Conservation (phyloP, 2,888 invertebrate species). For the Trachelus troglodyta region DNA sequence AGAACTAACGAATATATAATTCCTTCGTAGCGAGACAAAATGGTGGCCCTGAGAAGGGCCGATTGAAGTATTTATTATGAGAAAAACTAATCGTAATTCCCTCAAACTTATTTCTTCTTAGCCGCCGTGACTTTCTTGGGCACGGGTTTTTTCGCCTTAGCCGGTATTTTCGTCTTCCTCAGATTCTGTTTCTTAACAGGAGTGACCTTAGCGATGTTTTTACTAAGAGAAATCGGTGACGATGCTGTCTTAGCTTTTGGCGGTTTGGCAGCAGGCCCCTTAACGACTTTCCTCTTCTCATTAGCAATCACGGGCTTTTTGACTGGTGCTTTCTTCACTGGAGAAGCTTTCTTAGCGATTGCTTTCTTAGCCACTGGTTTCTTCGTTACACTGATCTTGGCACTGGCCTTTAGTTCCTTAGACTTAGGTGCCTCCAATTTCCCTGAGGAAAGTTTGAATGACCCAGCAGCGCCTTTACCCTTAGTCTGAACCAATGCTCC, state of each 20-base stretch:
- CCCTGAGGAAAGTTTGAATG: conserved; percentile 25
- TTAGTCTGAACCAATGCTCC: conserved; percentile 15
- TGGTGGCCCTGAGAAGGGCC: conserved; percentile 29
- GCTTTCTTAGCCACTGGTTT: not conserved
- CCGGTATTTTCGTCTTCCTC: conserved; percentile 8
- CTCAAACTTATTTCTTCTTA: conserved; percentile 18
- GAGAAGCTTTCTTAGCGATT: not conserved
- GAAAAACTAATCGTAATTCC: not conserved
- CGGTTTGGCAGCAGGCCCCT: conserved; percentile 10
- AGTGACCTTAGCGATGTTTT: not conserved
- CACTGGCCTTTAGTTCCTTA: conserved; percentile 24
- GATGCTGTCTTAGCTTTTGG: not conserved
- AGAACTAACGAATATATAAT: not conserved
- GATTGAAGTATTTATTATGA: conserved; percentile 10
- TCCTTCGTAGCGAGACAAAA: conserved; percentile 11
- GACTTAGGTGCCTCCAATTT: conserved; percentile 34
- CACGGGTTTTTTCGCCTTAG: conserved; percentile 22
- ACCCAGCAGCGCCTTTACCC: conserved; percentile 14
- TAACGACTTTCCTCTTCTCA: conserved; percentile 5
- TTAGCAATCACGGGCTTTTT: not conserved
- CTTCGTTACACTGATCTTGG: not conserved
- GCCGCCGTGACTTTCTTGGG: conserved; percentile 14
- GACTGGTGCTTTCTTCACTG: conserved; percentile 10
- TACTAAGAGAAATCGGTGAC: not conserved
- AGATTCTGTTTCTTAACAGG: not conserved